Evolutionary conservation across 2,797 vertebrate genomes (phyloP).

Genomic region (Erethizon dorsatum): DNA sequence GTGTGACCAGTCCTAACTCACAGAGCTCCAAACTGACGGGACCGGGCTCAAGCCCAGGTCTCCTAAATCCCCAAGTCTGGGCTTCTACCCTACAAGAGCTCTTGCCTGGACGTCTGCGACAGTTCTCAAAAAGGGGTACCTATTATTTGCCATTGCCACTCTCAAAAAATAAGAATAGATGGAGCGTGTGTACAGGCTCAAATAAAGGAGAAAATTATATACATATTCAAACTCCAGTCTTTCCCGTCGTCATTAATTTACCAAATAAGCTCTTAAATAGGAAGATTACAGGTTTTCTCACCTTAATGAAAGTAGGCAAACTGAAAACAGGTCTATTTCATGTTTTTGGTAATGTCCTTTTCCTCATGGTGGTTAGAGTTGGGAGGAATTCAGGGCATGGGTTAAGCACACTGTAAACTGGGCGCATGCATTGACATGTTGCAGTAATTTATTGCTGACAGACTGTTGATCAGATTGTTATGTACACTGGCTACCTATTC

Average conservation of each 20-base stretch:
- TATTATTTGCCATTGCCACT: slow-evolving; percentile 41
- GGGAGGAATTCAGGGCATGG: slow-evolving; percentile 52
- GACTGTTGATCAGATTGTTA: slow-evolving; percentile 50
- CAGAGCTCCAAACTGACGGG: neutral
- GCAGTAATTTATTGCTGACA: slow-evolving; percentile 46
- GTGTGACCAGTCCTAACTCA: neutral
- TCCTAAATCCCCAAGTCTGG: neutral
- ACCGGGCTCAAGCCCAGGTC: neutral
- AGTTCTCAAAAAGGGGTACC: neutral
- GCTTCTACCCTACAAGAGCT: neutral
- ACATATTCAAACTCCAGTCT: neutral
- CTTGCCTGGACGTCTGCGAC: neutral
- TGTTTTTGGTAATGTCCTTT: slow-evolving; percentile 72
- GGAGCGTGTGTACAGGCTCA: neutral
- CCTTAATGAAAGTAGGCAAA: slow-evolving; percentile 67
- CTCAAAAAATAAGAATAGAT: neutral
- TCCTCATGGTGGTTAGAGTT: slow-evolving; percentile 67
- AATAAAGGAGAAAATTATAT: neutral
- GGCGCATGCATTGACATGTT: slow-evolving; percentile 36
- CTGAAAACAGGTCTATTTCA: slow-evolving; percentile 72
- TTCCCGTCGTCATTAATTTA: slow-evolving; percentile 63
- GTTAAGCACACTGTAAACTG: slow-evolving; percentile 66
- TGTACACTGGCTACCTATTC: neutral
- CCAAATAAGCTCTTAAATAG: slow-evolving; percentile 64
- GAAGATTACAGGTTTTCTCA: slow-evolving; percentile 71